Base-by-base conservation (phyloP, 2,113 vertebrate genomes). In the Nansenia antarctica region DNA sequence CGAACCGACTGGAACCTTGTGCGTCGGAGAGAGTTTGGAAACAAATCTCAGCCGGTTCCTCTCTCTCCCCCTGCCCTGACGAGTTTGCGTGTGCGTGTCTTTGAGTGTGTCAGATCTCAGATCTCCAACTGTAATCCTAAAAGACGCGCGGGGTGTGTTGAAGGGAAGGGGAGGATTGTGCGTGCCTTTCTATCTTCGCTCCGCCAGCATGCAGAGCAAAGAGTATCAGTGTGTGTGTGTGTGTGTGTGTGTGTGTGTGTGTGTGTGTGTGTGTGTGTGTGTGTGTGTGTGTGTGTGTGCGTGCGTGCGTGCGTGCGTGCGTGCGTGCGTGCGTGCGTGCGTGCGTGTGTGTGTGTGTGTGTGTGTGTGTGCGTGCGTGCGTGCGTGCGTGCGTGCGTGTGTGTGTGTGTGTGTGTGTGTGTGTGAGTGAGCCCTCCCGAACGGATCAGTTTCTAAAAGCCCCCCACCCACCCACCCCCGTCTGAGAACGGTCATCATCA, bases 391-490 rank as follows among this genome's bases (percentile, higher is more conserved):
- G 49, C 26, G 52, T 54, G 24, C 26, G 9, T n/a, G 24, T 9
- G 22, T 37, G 9, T 55, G 49, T 55, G 52, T 54, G 24, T 55
- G 9, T n/a, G 24, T 9, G 22, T 37, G n/a, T 29, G 24, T 55
- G 24, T 55, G 24, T 15, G 24, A 12, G 53, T 27, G 69, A 18
- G 62, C 32, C 31, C 9, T 4, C 6, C 64, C 63, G 62, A 58
- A 31, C 58, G 32, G n/a, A 55, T 58, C 37, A 65, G 64, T 39
- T 58, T 60, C 65, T 49, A 71, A n/a, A n/a, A 29, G 55, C 62
- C 65, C 61, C 72, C 20, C 9, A 55, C 22, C 67, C 45, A 66
- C 58, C 58, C 32, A 73, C 62, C 77, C 69, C 9, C 79, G 72
- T 55, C 30, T 74, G 70, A 69, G 27, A 30, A 74, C 55, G 72